Evolutionary conservation across 2,113 vertebrate species (phyloP).

Genomic region (Aspidoscelis tigris): DNA sequence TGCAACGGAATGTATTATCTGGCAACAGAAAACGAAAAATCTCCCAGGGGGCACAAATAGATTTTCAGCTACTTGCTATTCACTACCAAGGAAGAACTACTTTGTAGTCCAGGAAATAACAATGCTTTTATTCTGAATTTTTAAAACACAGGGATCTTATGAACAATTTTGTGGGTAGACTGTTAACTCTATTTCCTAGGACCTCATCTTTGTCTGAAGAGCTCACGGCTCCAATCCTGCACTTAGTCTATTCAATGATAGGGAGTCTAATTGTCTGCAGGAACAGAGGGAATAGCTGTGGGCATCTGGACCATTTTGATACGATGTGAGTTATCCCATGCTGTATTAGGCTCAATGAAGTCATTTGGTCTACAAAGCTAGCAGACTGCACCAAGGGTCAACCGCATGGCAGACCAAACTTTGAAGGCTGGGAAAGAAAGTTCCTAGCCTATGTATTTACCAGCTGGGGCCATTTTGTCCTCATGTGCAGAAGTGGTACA

Average conservation of each 20-base stretch:
- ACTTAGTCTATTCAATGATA: not conserved
- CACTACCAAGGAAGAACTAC: not conserved
- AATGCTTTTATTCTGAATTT: slow-evolving; percentile 22
- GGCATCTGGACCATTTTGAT: not conserved
- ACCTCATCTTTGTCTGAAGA: not conserved
- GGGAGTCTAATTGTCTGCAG: not conserved
- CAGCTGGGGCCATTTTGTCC: too few species aligned
- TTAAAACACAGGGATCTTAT: not conserved
- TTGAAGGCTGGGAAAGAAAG: too few species aligned
- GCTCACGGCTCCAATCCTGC: not conserved
- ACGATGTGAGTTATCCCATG: too few species aligned
- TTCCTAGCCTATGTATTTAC: too few species aligned
- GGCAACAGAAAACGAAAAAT: not conserved
- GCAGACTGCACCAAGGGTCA: too few species aligned
- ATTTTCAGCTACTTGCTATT: slow-evolving; percentile 7
- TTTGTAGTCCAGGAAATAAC: slow-evolving; percentile 27
- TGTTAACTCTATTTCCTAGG: not conserved
- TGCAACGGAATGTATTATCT: not conserved
- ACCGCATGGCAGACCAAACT: too few species aligned
- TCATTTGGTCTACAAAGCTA: too few species aligned
- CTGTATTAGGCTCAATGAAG: too few species aligned
- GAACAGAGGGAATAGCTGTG: not conserved
- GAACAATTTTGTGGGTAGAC: not conserved
- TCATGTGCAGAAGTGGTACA: too few species aligned
- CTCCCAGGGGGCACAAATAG: not conserved